phyloP scores from a whole-genome alignment of 2,113 vertebrate genomes.

The Alligator sinensis region DNA sequence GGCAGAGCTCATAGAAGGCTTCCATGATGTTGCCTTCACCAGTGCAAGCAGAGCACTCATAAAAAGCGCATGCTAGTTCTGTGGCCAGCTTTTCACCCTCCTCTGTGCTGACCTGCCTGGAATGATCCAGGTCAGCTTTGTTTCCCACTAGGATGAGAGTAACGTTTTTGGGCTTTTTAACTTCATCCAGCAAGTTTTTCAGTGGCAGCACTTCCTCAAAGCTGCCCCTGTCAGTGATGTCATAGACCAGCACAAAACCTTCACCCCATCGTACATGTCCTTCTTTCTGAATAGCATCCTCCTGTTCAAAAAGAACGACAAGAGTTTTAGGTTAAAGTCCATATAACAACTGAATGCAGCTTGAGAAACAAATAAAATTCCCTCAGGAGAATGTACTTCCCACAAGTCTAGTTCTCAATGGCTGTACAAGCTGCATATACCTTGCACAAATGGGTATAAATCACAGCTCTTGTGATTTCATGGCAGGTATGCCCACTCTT shows the following conservation, averaged over 20 bases:
- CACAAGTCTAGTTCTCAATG: not conserved
- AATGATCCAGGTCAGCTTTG: constrained; percentile 96
- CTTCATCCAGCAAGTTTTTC: constrained; percentile 91
- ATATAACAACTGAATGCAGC: not conserved
- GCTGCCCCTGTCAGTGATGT: constrained; percentile 96
- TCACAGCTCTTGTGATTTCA: not conserved
- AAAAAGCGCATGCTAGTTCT: constrained; percentile 95
- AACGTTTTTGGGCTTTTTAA: constrained; percentile 94
- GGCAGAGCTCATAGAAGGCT: constrained; percentile 94
- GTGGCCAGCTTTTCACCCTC: constrained; percentile 96
- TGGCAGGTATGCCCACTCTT: not conserved
- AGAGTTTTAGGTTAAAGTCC: not conserved
- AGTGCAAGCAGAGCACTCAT: constrained; percentile 95
- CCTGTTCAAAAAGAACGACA: constrained; percentile 79
- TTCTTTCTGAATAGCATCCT: constrained; percentile 93
- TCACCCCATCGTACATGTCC: constrained; percentile 97
- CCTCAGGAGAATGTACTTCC: not conserved
- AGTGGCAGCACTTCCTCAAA: constrained; percentile 93
- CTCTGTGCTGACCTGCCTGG: constrained; percentile 92
- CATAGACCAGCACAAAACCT: constrained; percentile 94
- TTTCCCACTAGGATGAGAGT: constrained; percentile 95
- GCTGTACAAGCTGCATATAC: not conserved
- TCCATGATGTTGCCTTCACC: constrained; percentile 91
- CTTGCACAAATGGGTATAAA: fast-evolving
- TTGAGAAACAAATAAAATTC: not conserved